These are phyloP conservation scores for Bruchidius siliquastri DNA, from an alignment of 2,888 invertebrate genomes.

Conservation along the genomic window DNA sequence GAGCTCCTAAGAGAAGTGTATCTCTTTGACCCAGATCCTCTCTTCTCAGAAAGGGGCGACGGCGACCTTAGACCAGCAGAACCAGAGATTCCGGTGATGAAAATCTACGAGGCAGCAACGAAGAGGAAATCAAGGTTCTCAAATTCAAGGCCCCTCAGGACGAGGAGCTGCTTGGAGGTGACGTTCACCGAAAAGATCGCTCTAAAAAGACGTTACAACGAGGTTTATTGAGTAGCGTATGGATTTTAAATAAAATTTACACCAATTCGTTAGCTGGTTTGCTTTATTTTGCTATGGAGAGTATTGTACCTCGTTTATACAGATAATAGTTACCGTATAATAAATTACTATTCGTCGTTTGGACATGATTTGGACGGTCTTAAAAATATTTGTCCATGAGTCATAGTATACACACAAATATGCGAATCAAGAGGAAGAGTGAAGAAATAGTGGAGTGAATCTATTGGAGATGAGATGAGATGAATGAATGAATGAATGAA, in stretches of 20 bases:
- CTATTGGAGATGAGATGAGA: too few species aligned
- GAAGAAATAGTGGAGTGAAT: too few species aligned
- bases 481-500: too few species aligned
- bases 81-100: slow-evolving; percentile 4
- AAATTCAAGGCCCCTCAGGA: slow-evolving; percentile 1
- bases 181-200: background rate
- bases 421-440: too few species aligned
- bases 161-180: slow-evolving; percentile 7
- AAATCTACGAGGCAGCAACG: background rate
- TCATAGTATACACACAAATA: too few species aligned
- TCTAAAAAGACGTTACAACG: background rate
- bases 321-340: too few species aligned
- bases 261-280: background rate
- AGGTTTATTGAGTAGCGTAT: background rate
- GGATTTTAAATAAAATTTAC: background rate
- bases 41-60: slow-evolving; percentile 9
- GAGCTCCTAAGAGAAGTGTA: slow-evolving; percentile 12
- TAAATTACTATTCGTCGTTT: too few species aligned
- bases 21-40: slow-evolving; percentile 3
- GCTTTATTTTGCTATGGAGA: too few species aligned
- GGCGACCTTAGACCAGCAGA: slow-evolving; percentile 8
- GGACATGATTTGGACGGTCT: too few species aligned
- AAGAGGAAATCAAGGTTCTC: background rate
- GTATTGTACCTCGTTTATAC: too few species aligned
- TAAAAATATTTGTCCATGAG: too few species aligned